Evolutionary conservation across 2,797 vertebrate genomes (phyloP), one percentile per base, ranked within the genome.

Genomic region (Myotis daubentonii): DNA sequence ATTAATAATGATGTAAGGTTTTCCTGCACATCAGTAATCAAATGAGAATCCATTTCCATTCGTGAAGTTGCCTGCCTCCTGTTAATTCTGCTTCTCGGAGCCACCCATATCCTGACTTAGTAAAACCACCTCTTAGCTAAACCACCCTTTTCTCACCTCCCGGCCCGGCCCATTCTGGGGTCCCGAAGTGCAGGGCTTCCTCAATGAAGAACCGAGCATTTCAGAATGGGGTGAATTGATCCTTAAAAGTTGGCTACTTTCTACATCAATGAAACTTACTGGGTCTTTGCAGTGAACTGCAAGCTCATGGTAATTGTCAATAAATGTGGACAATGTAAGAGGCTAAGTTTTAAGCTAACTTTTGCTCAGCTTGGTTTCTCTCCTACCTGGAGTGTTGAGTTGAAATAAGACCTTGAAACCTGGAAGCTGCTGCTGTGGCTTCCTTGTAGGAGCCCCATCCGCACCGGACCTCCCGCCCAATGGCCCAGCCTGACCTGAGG

Each of bases 181-280:
- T 72, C 16, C 33, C 66, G 4, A 79, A 65, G 36, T 49, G 5
- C 13, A 17, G 0, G 8, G 38, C 10, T 38, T 60, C 16, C 16
- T 65, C 80, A 53, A 36, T 10, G 78, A 84, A 89, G 60, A 87
- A 85, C 13, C 1, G 15, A 44, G 25, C 30, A 19, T 62, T 96
- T 93, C 62, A 91, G 62, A 94, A 91, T 1, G 75, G 83, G 71
- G 30, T 60, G 38, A 94, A 75, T 15, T 72, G 13, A 4, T 83
- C 93, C 70, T 75, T 83, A 66, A 84, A 93, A 93, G 22, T 22
- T 91, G 33, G 33, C 51, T 85, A 62, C 36, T 82, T 74, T 91
- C 83, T 88, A 96, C 93, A 93, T 70, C 19, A 84, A 28, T 66
- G 38, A 76, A 53, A 72, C 8, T 33, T 62, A 4, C 13, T 28